Evolutionary conservation across 2,113 vertebrate genomes (phyloP), one percentile per base, ranked within the genome.

Genomic region (Sitta europaea): DNA sequence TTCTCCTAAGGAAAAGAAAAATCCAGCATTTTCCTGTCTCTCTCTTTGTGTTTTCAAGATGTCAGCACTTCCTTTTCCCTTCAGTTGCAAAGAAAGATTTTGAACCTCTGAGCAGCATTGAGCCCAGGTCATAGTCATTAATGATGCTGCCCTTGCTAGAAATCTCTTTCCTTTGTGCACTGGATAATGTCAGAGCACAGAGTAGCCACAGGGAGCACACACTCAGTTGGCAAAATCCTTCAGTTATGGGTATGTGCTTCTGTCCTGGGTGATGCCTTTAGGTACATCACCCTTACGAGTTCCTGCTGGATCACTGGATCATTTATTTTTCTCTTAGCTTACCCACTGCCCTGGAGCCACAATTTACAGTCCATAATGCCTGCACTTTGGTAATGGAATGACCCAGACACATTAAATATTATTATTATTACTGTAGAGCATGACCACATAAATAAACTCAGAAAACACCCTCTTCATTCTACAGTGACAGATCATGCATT

Each of bases 321-420:
- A 57, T 91, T 78, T 18, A 48, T 72, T 75, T 77, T 83, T 22
- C 62, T 74, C 18, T 90, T 31, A 59, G 61, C 48, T 14, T 6
- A 84, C 57, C 25, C 6, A 1, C 73, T 94, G 68, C 79, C 90
- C 89, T 36, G 58, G 11, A 95, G 55, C 40, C 29, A 28, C 48
- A 80, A 86, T 88, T 95, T 96, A 77, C 59, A 84, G 51, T 82
- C 70, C 73, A 29, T 77, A 89, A 94, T 89, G 73, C 21, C 59
- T 88, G 55, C 53, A 71, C 71, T 88, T 90, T 67, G 43, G 51
- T 84, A 88, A 82, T 74, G 25, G 63, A 94, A 92, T 94, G 90
- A 92, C 86, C 68, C 45, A 88, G 65, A 86, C 2, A 3, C 71
- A 42, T 94, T 96, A 86, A 93, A 90, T 66, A 66, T 68, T 86